These are phyloP conservation scores for Tillus elongatus DNA, from an alignment of 2,888 invertebrate genomes.

Conservation along the genomic window DNA sequence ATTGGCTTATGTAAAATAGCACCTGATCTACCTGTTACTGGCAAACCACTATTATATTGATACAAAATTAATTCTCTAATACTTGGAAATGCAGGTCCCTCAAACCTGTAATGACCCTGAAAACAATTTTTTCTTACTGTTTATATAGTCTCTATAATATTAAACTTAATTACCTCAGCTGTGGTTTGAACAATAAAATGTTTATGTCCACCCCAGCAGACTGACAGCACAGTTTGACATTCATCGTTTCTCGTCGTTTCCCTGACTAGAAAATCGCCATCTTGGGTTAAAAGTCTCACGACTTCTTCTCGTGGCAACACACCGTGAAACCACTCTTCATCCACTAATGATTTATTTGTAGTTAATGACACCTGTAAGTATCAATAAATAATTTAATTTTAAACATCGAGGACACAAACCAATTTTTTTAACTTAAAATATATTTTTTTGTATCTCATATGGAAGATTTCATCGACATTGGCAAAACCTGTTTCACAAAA, in stretches of 20 bases:
- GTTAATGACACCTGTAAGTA: slow-evolving; percentile 36
- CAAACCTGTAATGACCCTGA: slow-evolving; percentile 86
- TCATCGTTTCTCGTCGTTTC: slow-evolving; percentile 89
- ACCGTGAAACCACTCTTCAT: slow-evolving; percentile 97
- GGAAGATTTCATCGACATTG: too few species aligned
- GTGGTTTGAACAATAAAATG: slow-evolving; percentile 96
- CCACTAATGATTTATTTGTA: slow-evolving; percentile 58
- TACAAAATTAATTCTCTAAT: slow-evolving; percentile 85
- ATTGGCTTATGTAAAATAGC: slow-evolving; percentile 81
- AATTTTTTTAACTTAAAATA: too few species aligned
- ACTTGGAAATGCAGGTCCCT: slow-evolving; percentile 87
- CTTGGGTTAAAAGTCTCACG: slow-evolving; percentile 77
- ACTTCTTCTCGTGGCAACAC: slow-evolving; percentile 94
- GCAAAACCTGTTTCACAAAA: too few species aligned
- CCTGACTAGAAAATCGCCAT: slow-evolving; percentile 90
- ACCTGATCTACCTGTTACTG: slow-evolving; percentile 88
- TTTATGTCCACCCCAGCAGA: slow-evolving; percentile 92
- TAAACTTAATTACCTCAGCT: slow-evolving; percentile 58
- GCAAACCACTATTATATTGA: slow-evolving; percentile 75
- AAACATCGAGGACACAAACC: too few species aligned
- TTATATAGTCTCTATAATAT: slow-evolving; percentile 4
- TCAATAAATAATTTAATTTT: too few species aligned
- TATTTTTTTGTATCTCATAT: too few species aligned
- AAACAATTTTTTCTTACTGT: slow-evolving; percentile 21
- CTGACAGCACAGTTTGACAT: slow-evolving; percentile 86